Conservation (phyloP, 2,888 invertebrate genomes). For the Melolontha melolontha region DNA sequence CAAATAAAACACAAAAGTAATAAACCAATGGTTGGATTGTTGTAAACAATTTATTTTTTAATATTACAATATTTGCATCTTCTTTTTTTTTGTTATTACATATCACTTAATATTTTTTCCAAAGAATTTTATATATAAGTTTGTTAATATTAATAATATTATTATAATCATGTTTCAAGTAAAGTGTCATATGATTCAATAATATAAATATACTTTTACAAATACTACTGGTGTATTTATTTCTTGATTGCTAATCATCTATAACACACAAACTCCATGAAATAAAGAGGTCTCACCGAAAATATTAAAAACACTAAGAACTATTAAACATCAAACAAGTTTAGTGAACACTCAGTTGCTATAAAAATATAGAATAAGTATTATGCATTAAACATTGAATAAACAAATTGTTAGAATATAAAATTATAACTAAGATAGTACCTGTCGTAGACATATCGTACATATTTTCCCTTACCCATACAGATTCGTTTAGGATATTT, state of each 20-base stretch:
- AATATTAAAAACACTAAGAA: not conserved
- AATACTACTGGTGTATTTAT: slow-evolving; percentile 25
- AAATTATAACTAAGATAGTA: no score
- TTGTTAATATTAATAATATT: slow-evolving; percentile 39
- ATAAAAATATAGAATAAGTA: no score
- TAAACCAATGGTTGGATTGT: slow-evolving; percentile 41
- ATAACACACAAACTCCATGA: not conserved
- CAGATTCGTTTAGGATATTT: no score
- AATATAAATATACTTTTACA: slow-evolving; percentile 44
- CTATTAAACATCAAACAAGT: not conserved
- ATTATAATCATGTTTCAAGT: slow-evolving; percentile 35
- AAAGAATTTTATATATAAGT: slow-evolving; percentile 42
- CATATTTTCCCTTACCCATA: no score
- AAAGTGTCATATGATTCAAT: slow-evolving; percentile 45
- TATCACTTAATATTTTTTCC: slow-evolving; percentile 42
- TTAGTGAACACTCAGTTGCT: slow-evolving; percentile 6
- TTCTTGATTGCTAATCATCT: not conserved
- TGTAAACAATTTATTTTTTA: slow-evolving; percentile 36
- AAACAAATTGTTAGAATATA: no score
- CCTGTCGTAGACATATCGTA: no score
- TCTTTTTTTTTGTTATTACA: slow-evolving; percentile 24
- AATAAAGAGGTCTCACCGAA: not conserved
- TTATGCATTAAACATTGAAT: no score
- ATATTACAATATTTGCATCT: slow-evolving; percentile 6
- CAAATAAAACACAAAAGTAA: slow-evolving; percentile 16